phyloP scores from a whole-genome alignment of 2,888 invertebrate species.

The Mesoligia furuncula region DNA sequence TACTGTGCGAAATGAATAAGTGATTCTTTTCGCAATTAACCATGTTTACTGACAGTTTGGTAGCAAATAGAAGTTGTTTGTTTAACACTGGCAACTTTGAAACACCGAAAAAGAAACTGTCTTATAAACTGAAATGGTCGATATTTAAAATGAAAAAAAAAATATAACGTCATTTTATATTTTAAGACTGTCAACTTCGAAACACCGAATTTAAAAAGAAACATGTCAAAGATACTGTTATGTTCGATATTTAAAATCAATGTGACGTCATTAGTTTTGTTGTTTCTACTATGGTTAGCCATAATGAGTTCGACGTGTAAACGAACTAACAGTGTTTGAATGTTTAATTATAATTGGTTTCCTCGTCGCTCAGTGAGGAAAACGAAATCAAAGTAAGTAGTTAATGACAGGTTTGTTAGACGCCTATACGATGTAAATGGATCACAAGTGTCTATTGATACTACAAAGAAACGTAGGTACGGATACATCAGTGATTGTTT shows the following conservation, averaged over 20 bases:
- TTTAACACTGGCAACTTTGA: neutral
- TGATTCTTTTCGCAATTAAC: neutral
- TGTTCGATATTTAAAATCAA: slow-evolving; percentile 12
- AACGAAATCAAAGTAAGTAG: neutral
- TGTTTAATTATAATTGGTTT: slow-evolving; percentile 12
- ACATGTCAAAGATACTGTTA: no score
- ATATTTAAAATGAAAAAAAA: neutral
- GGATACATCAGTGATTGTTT: neutral
- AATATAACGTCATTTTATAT: neutral
- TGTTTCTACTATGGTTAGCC: neutral
- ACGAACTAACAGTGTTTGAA: slow-evolving; percentile 8
- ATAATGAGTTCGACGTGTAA: neutral
- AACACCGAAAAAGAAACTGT: neutral
- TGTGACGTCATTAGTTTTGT: slow-evolving; percentile 1
- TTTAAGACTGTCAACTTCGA: neutral
- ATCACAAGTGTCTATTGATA: neutral
- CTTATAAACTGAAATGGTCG: no score
- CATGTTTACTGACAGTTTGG: neutral
- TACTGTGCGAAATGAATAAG: neutral
- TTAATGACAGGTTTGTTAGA: neutral
- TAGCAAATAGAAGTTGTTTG: neutral
- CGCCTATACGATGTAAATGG: neutral
- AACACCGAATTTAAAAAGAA: neutral
- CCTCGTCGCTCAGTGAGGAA: slow-evolving; percentile 2
- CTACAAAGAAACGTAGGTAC: neutral